Evolutionary conservation across 2,888 invertebrate species (phyloP).

Genomic region (Ditula angustiorana): DNA sequence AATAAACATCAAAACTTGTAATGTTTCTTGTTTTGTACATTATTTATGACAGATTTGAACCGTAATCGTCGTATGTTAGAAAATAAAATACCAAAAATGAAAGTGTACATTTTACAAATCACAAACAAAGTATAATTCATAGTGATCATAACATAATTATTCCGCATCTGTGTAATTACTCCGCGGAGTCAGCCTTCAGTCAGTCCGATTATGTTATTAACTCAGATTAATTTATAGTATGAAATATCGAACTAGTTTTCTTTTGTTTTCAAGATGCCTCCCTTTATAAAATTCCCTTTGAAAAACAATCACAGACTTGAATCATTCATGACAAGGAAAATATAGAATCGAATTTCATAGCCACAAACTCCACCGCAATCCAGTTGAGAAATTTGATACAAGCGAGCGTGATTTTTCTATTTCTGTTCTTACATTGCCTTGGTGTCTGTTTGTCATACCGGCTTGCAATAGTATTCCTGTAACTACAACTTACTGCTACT

Average conservation of each 20-base stretch:
- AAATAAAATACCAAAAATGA: too few relatives aligned
- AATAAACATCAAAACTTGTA: too few relatives aligned
- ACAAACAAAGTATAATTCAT: too few relatives aligned
- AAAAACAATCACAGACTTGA: constrained; percentile 7
- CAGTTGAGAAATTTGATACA: constrained; percentile 43
- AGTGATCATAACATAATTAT: too few relatives aligned
- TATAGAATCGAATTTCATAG: constrained; percentile 33
- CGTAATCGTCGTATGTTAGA: too few relatives aligned
- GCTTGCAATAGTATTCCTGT: constrained; percentile 25
- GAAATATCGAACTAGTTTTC: background rate
- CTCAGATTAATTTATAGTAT: background rate
- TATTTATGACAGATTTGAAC: too few relatives aligned
- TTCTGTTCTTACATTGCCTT: constrained; percentile 38
- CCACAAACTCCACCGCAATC: constrained; percentile 49
- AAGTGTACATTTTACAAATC: too few relatives aligned
- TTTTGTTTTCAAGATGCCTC: background rate
- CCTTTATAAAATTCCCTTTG: background rate
- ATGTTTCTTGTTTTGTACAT: too few relatives aligned
- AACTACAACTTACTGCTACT: too few relatives aligned
- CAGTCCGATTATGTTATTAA: background rate
- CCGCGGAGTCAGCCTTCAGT: background rate
- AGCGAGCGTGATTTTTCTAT: constrained; percentile 40
- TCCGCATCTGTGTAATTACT: too few relatives aligned
- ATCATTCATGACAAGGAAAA: constrained; percentile 21
- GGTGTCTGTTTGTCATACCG: constrained; percentile 33